phyloP scores from a whole-genome alignment of 2,888 invertebrate genomes.

The Pandemis heparana region DNA sequence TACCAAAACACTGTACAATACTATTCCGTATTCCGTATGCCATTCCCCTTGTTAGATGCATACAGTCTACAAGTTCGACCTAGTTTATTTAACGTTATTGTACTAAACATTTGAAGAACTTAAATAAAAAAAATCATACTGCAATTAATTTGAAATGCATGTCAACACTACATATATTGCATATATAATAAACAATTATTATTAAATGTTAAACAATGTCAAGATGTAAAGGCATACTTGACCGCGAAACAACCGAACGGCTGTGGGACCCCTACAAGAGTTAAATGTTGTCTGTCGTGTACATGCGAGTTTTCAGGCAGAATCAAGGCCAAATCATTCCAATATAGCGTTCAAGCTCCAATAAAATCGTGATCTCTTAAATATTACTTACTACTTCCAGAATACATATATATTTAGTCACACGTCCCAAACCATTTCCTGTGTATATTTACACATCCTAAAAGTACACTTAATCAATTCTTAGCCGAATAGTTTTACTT shows the following conservation, averaged over 20 bases:
- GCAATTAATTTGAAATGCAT: slow-evolving; percentile 39
- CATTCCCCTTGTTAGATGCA: slow-evolving; percentile 18
- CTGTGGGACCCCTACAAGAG: slow-evolving; percentile 15
- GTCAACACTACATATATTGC: slow-evolving; percentile 29
- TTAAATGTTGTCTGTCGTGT: slow-evolving; percentile 11
- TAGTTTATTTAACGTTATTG: slow-evolving; percentile 35
- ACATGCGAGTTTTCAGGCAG: slow-evolving; percentile 24
- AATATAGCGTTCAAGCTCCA: slow-evolving; percentile 15
- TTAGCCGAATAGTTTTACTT: slow-evolving; percentile 69
- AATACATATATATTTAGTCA: slow-evolving; percentile 43
- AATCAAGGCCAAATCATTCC: slow-evolving; percentile 30
- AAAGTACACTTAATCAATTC: slow-evolving; percentile 72
- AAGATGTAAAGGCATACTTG: slow-evolving; percentile 20
- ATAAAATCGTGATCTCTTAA: slow-evolving; percentile 33
- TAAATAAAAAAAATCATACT: slow-evolving; percentile 35
- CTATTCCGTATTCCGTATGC: not conserved
- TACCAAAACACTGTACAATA: slow-evolving; percentile 17
- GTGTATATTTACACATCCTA: slow-evolving; percentile 81
- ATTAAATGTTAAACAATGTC: slow-evolving; percentile 20
- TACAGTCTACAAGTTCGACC: slow-evolving; percentile 29
- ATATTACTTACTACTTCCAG: slow-evolving; percentile 38
- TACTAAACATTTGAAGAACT: slow-evolving; percentile 41
- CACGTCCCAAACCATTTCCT: slow-evolving; percentile 62
- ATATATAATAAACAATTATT: slow-evolving; percentile 21
- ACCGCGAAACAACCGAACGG: slow-evolving; percentile 22